phyloP scores from a whole-genome alignment of 2,888 invertebrate species.

The Caenorhabditis sp. region DNA sequence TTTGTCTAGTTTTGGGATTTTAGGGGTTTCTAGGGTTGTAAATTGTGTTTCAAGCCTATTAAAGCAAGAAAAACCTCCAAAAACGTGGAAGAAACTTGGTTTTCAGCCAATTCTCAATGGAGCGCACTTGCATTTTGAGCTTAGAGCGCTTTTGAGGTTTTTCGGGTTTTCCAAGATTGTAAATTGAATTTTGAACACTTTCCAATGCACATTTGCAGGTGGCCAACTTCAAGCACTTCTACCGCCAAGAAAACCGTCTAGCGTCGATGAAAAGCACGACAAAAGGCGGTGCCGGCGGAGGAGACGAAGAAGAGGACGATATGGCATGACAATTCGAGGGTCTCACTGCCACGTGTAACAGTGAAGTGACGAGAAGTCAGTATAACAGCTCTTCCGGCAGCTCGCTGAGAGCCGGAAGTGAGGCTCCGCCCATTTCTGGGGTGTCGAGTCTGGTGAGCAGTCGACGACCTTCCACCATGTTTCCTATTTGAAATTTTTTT shows the following conservation, averaged over 20 bases:
- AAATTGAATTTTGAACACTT: too few relatives aligned
- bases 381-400: too few relatives aligned
- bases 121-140: too few relatives aligned
- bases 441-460: conserved; percentile 20
- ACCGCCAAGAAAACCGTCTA: conserved; percentile 83
- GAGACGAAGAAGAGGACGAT: conserved; percentile 58
- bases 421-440: not conserved
- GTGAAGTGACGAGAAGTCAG: conserved; percentile 50
- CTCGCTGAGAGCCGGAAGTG: not conserved
- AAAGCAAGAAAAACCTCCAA: too few relatives aligned
- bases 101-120: too few relatives aligned
- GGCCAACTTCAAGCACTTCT: conserved; percentile 85
- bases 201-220: conserved; percentile 72
- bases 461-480: conserved; percentile 46
- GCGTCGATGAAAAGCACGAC: conserved; percentile 73
- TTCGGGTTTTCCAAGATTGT: too few relatives aligned
- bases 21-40: too few relatives aligned
- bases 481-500: conserved; percentile 33
- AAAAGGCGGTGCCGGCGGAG: conserved; percentile 51
- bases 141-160: too few relatives aligned
- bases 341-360: conserved; percentile 61
- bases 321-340: conserved; percentile 60
- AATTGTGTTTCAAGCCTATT: too few relatives aligned
- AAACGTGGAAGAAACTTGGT: too few relatives aligned
- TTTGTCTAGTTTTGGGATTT: too few relatives aligned